A percentile compares a stretch with the other conserved stretches of the same genome.
Conservation (phyloP, 30 jellyfish, hydroid and myxozoan genomes). For the Rhopilema esculentum region DNA sequence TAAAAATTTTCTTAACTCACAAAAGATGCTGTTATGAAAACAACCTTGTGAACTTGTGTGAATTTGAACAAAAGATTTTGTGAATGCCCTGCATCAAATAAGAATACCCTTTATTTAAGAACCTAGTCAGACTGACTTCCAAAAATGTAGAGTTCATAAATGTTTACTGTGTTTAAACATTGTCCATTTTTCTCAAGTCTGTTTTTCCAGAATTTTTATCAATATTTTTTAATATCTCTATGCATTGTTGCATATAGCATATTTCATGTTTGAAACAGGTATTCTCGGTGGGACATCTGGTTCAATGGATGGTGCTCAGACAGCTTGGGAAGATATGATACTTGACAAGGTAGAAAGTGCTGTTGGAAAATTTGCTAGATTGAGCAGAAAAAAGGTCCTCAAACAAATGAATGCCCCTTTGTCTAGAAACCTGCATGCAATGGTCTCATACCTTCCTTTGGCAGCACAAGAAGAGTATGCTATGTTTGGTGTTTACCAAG, state of each 20-base stretch:
- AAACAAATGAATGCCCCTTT: constrained; percentile 18
- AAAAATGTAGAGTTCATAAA: too few species aligned
- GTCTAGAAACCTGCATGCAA: not conserved
- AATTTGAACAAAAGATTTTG: too few species aligned
- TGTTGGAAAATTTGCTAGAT: constrained; percentile 1
- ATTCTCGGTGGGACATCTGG: not conserved
- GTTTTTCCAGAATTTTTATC: too few species aligned
- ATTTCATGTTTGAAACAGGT: not conserved
- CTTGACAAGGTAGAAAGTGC: not conserved
- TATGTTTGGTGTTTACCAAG: constrained; percentile 79
- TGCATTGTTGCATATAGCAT: not conserved
- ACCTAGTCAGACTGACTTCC: too few species aligned
- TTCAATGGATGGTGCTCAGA: not conserved
- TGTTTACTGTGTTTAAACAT: too few species aligned
- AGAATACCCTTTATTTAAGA: too few species aligned
- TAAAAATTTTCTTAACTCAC: too few species aligned
- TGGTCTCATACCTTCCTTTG: constrained; percentile 58
- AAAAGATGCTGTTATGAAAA: too few species aligned
- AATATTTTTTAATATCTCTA: too few species aligned
- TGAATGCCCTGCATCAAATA: too few species aligned
- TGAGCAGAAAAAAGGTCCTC: not conserved
- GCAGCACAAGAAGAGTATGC: constrained; percentile 81
- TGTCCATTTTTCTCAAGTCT: too few species aligned
- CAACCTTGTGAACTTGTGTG: too few species aligned
- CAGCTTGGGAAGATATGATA: not conserved